A percentile compares a stretch with the other conserved stretches of the same genome.
Evolutionary conservation across 2,888 invertebrate species (phyloP).

Genomic region (Cerceris ruficornis): DNA sequence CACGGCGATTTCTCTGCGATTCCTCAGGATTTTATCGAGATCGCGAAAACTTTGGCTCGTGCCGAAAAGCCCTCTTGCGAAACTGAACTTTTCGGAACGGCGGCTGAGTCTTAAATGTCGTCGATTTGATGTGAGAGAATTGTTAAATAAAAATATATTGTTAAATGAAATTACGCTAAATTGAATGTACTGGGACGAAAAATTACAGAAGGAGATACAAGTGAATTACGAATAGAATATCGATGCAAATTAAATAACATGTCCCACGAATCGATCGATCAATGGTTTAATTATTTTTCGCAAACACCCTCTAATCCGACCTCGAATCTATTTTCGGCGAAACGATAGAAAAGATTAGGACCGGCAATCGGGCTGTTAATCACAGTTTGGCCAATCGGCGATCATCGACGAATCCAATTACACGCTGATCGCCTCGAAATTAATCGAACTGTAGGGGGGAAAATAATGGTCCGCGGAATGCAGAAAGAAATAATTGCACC

Average conservation of each 20-base stretch:
- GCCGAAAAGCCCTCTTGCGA: slow-evolving; percentile 36
- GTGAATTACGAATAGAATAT: not conserved
- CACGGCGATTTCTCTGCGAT: slow-evolving; percentile 22
- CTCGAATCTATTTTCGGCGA: not conserved
- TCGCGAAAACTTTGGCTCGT: slow-evolving; percentile 35
- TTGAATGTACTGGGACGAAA: not conserved
- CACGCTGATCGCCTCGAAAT: slow-evolving; percentile 28
- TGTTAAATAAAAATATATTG: too few relatives aligned
- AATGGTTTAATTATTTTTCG: not conserved
- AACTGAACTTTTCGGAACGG: slow-evolving; percentile 39
- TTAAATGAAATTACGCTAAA: too few relatives aligned
- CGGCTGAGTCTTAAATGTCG: not conserved
- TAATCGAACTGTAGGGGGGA: slow-evolving; percentile 9
- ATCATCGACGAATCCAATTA: slow-evolving; percentile 35
- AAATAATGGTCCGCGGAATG: not conserved
- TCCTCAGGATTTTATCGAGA: slow-evolving; percentile 66
- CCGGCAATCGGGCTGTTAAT: slow-evolving; percentile 26
- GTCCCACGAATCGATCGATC: not conserved
- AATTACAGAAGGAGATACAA: not conserved
- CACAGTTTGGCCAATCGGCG: slow-evolving; percentile 25
- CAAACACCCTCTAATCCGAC: slow-evolving; percentile 7
- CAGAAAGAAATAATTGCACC: not conserved
- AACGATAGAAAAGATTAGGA: not conserved
- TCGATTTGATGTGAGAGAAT: too few relatives aligned
- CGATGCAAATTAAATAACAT: not conserved